These are phyloP conservation scores for Venusia cambrica DNA, from an alignment of 2,888 invertebrate genomes.

Conservation along the genomic window DNA sequence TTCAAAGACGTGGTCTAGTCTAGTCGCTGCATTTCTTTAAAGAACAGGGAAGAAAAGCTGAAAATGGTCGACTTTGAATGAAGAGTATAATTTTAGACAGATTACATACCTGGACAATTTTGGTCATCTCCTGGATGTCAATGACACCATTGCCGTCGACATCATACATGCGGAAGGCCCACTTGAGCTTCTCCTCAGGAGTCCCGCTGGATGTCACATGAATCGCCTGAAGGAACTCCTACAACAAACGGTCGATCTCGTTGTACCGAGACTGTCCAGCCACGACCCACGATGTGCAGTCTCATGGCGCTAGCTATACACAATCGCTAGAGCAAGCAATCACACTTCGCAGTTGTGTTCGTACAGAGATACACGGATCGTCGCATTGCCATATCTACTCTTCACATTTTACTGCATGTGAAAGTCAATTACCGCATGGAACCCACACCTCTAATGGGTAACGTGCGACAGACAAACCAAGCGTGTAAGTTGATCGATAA, in stretches of 20 bases:
- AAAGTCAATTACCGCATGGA: conserved; percentile 11
- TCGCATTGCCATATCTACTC: conserved; percentile 15
- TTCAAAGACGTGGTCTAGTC: too few species aligned
- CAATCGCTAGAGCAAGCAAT: conserved; percentile 12
- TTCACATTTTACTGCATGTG: conserved; percentile 8
- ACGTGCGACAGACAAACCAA: conserved; percentile 10
- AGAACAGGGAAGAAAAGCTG: too few species aligned
- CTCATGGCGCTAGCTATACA: conserved; percentile 4
- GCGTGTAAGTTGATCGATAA: conserved; percentile 2
- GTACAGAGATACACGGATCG: conserved; percentile 3
- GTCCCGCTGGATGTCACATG: conserved; percentile 98
- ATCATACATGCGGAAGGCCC: conserved; percentile 99
- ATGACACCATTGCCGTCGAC: conserved; percentile 99
- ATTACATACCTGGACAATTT: conserved; percentile 98
- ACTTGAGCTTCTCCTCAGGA: conserved; percentile 98
- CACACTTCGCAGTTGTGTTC: conserved; percentile 9
- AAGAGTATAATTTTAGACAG: too few species aligned
- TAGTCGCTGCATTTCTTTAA: too few species aligned
- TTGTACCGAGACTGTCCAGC: conserved; percentile 28
- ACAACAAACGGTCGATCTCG: conserved; percentile 66
- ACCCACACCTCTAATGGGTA: conserved; percentile 2
- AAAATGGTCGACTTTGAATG: too few species aligned
- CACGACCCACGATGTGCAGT: conserved; percentile 7
- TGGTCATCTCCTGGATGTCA: conserved; percentile 99
- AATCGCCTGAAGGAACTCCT: conserved; percentile 98